Evolutionary conservation across 2,888 invertebrate species (phyloP).

Genomic region (Epinotia nisella): DNA sequence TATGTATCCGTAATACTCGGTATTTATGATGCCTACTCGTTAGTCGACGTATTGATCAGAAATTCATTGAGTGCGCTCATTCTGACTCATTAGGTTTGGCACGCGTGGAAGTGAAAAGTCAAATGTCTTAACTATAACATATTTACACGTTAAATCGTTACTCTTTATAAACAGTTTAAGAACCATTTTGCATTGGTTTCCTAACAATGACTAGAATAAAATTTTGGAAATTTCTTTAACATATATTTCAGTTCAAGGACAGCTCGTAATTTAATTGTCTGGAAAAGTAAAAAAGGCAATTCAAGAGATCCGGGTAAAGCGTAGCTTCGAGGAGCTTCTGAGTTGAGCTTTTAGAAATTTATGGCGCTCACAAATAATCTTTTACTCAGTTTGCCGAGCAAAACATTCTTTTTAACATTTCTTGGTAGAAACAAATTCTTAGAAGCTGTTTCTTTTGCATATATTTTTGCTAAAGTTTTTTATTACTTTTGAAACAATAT

Average conservation of each 20-base stretch:
- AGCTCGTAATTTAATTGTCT: conserved; percentile 45
- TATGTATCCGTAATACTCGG: too few species aligned
- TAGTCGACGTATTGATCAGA: too few species aligned
- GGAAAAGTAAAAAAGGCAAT: conserved; percentile 47
- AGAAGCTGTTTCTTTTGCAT: conserved; percentile 31
- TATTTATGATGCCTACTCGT: too few species aligned
- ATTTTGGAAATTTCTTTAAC: conserved; percentile 8
- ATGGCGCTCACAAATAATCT: conserved; percentile 48
- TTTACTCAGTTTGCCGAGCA: conserved; percentile 45
- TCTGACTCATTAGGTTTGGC: too few species aligned
- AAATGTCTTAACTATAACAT: too few species aligned
- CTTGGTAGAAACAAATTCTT: conserved; percentile 37
- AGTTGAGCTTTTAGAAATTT: conserved; percentile 48
- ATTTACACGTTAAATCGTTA: too few species aligned
- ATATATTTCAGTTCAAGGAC: conserved; percentile 38
- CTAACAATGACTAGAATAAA: background rate
- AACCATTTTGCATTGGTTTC: too few species aligned
- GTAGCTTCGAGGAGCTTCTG: conserved; percentile 44
- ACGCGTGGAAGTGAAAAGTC: too few species aligned
- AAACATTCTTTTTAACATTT: conserved; percentile 45
- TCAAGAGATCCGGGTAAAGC: conserved; percentile 45
- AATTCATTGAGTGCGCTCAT: too few species aligned
- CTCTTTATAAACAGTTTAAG: too few species aligned
- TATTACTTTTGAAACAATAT: conserved; percentile 7
- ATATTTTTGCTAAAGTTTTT: conserved; percentile 6